These are phyloP conservation scores for Pelusios castaneus DNA, from an alignment of 2,113 vertebrate genomes.

Conservation along the genomic window DNA sequence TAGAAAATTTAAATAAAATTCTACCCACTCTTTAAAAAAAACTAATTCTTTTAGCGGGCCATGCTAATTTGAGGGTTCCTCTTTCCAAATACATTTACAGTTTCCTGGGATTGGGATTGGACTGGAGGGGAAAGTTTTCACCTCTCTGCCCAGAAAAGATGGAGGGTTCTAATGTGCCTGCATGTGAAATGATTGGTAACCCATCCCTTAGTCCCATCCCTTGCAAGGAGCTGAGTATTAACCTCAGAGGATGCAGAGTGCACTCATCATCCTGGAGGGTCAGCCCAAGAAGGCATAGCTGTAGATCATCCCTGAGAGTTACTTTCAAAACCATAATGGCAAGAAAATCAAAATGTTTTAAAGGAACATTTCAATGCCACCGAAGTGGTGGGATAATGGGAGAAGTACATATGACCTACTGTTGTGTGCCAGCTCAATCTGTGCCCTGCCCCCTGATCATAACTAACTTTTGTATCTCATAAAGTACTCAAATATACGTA, in stretches of 20 bases:
- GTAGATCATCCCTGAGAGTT: background rate
- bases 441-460: slow-evolving; percentile 14
- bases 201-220: background rate
- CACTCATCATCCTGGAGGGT: background rate
- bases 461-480: background rate
- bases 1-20: background rate
- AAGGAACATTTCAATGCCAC: background rate
- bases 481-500: background rate
- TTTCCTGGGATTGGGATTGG: no score
- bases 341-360: background rate
- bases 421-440: background rate
- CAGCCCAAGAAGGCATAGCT: background rate
- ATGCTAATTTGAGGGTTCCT: background rate
- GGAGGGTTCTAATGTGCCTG: background rate
- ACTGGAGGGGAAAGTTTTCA: background rate
- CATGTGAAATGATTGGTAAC: background rate
- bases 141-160: background rate
- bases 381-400: fast-evolving
- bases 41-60: no score
- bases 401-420: background rate
- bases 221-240: no score
- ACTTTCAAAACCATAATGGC: background rate
- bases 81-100: background rate
- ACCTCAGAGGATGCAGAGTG: background rate
- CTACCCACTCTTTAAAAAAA: background rate